Evolutionary conservation across 2,888 invertebrate species (phyloP), one percentile per base, ranked within the genome.

Genomic region (Steromphala cineraria): DNA sequence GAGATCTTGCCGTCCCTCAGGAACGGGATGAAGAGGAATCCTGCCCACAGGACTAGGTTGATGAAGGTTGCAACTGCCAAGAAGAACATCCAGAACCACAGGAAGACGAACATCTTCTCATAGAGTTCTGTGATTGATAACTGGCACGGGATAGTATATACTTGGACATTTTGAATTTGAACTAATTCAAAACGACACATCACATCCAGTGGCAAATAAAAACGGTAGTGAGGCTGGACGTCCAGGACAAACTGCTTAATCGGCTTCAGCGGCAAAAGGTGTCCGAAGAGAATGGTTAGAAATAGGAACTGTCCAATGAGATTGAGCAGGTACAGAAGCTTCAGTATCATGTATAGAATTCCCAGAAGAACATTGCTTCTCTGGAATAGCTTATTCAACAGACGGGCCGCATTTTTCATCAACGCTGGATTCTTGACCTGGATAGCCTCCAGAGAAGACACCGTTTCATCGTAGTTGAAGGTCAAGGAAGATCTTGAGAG

Each of bases 41-140:
- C 75, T 24, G 52, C 40, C 75, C 75, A 75, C 21, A 52, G 40
- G 21, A 75, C 15, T 15, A 75, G 52, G 21, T 75, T 75, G 21
- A 75, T 17, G 52, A 24, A 8, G 19, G 75, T 52, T 19, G 52
- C 28, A 2, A 75, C 17, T 52, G 52, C 15, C 24, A 75, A 17
- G 13, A 52, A 24, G 46, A 75, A 24, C 24, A 52, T 24, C 75
- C 75, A 75, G 75, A 21, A 75, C 75, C 75, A 75, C 3, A 75
- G 75, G 52, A 75, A 46, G n/a, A 53, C 52, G 52, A 52, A 75
- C 15, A 40, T 52, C 52, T 75, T 75, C 75, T 75, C 75, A 40
- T 52, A 52, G 46, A 52, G n/a, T 46, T 75, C 75, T 13, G 40
- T 75, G 46, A 75, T 75, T 21, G 52, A 24, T 52, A 75, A 21